Evolutionary conservation across 2,113 vertebrate genomes (phyloP).

Genomic region (Pterocles burchelli): DNA sequence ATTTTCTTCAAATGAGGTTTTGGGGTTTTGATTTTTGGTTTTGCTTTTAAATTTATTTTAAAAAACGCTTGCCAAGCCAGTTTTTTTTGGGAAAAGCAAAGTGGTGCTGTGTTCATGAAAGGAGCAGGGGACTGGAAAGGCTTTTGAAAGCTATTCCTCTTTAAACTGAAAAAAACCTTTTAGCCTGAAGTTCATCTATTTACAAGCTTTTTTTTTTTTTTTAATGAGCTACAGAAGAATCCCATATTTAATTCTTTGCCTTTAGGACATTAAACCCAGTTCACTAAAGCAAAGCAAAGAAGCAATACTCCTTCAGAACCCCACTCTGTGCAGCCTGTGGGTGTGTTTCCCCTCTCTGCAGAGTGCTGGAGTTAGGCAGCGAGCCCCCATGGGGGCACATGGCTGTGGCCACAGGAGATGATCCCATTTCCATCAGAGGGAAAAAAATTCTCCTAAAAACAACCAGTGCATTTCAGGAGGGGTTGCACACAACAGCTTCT

Average conservation of each 20-base stretch:
- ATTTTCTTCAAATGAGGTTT: background rate
- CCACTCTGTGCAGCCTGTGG: accelerated
- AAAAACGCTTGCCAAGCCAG: background rate
- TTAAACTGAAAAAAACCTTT: background rate
- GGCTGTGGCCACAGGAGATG: background rate
- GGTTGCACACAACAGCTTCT: accelerated
- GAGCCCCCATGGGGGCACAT: background rate
- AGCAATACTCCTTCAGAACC: background rate
- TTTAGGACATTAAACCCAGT: background rate
- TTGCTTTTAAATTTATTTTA: background rate
- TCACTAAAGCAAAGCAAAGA: background rate
- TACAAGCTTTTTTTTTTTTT: background rate
- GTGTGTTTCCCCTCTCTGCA: background rate
- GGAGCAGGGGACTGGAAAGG: background rate
- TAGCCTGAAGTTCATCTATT: background rate
- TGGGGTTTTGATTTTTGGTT: no score
- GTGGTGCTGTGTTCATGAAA: background rate
- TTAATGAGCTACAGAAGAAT: background rate
- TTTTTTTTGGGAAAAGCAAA: background rate
- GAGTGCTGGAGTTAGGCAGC: background rate
- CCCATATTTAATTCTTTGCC: background rate
- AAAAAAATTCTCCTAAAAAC: background rate
- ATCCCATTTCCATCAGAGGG: background rate
- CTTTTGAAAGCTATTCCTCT: background rate
- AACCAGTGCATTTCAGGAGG: background rate